Percentiles rank a stretch among this genome's conserved stretches.
These are phyloP conservation scores for Sphenodon punctatus DNA, from an alignment of 2,797 vertebrate genomes.

Conservation along the genomic window DNA sequence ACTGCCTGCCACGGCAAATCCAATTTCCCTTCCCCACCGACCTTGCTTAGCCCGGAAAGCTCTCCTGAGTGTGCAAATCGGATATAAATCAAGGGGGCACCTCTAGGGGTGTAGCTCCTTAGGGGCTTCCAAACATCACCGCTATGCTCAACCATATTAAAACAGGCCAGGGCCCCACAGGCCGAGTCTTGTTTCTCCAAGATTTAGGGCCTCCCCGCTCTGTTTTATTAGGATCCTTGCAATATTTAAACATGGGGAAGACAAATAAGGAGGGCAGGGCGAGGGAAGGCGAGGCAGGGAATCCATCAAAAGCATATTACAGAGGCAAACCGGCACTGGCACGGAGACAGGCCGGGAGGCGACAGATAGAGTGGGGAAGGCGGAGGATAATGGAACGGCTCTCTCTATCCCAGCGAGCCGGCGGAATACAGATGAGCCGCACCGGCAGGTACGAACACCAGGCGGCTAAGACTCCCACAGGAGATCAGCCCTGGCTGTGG, in stretches of 20 bases:
- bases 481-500: background rate
- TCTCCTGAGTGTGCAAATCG: too few species aligned
- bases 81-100: too few species aligned
- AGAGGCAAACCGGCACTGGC: background rate
- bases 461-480: rapidly evolving
- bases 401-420: background rate
- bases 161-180: background rate
- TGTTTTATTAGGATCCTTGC: background rate
- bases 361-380: background rate
- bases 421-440: background rate
- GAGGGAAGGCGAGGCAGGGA: background rate
- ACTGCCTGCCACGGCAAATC: too few species aligned
- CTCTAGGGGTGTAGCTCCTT: too few species aligned
- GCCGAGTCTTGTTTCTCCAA: background rate
- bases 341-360: background rate
- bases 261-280: background rate
- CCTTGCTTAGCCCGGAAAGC: too few species aligned
- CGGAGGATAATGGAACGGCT: background rate
- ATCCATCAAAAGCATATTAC: background rate
- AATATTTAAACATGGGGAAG: background rate
- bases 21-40: too few species aligned
- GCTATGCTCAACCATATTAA: background rate
- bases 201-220: background rate
- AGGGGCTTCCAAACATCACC: background rate
- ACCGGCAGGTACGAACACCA: too few species aligned